Percentiles rank a stretch among this genome's conserved stretches.
These are phyloP conservation scores for Discoglossus pictus DNA, from an alignment of 2,797 vertebrate genomes.

Conservation along the genomic window DNA sequence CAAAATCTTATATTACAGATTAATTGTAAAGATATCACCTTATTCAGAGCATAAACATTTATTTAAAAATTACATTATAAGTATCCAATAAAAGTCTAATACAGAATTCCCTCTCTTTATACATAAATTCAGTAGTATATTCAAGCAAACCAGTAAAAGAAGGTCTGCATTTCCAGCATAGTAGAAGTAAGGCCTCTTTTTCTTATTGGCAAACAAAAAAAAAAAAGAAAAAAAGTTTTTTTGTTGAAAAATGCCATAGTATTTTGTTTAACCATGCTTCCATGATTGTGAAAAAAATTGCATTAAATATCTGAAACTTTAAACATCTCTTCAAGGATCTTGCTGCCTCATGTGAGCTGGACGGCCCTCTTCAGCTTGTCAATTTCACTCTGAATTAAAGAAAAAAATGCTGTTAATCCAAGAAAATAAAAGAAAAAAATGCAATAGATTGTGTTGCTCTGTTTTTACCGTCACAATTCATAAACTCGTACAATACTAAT, in stretches of 20 bases:
- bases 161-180: slow-evolving; percentile 82
- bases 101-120: slow-evolving; percentile 76
- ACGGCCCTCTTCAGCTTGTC: slow-evolving; percentile 87
- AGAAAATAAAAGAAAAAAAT: too few relatives aligned
- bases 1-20: slow-evolving; percentile 73
- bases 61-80: slow-evolving; percentile 80
- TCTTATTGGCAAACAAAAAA: slow-evolving; percentile 82
- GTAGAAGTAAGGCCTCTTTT: slow-evolving; percentile 92
- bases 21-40: slow-evolving; percentile 72
- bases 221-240: slow-evolving; percentile 53
- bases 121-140: slow-evolving; percentile 97
- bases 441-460: too few relatives aligned
- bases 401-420: too few relatives aligned
- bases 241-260: slow-evolving; percentile 61
- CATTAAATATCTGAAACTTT: slow-evolving; percentile 61
- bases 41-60: slow-evolving; percentile 77
- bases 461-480: too few relatives aligned
- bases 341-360: slow-evolving; percentile 76
- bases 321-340: slow-evolving; percentile 50
- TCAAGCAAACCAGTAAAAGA: slow-evolving; percentile 73
- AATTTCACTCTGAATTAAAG: slow-evolving; percentile 81
- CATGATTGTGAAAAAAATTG: slow-evolving; percentile 67
- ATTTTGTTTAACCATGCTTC: slow-evolving; percentile 56
- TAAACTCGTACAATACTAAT: too few relatives aligned
- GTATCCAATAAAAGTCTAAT: slow-evolving; percentile 75